A percentile compares a stretch with the other conserved stretches of the same genome.
Conservation (phyloP, 2,797 vertebrate genomes). For the Cyclura pinguis region DNA sequence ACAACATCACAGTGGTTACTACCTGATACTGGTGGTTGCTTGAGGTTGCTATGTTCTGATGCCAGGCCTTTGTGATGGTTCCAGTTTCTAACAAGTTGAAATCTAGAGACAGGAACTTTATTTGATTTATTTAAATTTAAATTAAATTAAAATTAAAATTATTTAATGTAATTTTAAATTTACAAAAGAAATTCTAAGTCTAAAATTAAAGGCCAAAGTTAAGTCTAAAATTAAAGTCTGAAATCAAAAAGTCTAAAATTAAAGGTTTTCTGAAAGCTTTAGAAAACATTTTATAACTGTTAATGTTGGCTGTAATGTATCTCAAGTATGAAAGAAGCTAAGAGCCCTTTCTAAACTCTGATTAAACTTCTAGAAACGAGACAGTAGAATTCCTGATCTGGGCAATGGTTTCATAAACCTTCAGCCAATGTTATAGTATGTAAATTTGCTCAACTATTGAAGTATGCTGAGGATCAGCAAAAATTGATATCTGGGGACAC, state of each 20-base stretch:
- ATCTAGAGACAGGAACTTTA: constrained; percentile 39
- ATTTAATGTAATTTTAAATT: constrained; percentile 27
- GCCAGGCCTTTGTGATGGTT: not conserved
- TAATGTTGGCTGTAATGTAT: not conserved
- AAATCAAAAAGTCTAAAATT: constrained; percentile 64
- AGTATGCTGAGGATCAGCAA: not conserved
- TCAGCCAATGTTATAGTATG: constrained; percentile 35
- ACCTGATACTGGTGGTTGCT: not conserved
- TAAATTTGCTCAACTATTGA: not conserved
- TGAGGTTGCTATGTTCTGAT: not conserved
- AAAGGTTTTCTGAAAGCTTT: constrained; percentile 36
- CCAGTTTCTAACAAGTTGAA: constrained; percentile 39
- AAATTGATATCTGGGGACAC: not conserved
- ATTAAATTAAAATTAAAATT: too few relatives aligned
- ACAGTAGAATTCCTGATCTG: constrained; percentile 60
- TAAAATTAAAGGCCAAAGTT: constrained; percentile 53
- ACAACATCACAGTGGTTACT: too few relatives aligned
- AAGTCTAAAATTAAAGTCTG: constrained; percentile 61
- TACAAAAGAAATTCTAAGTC: constrained; percentile 57
- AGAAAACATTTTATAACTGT: constrained; percentile 51
- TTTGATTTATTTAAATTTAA: too few relatives aligned
- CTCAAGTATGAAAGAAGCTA: not conserved
- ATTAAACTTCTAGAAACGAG: constrained; percentile 56
- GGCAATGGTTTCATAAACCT: constrained; percentile 56
- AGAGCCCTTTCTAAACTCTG: constrained; percentile 43